Conservation (phyloP, 2,113 vertebrate genomes). For the Athene cunicularia region DNA sequence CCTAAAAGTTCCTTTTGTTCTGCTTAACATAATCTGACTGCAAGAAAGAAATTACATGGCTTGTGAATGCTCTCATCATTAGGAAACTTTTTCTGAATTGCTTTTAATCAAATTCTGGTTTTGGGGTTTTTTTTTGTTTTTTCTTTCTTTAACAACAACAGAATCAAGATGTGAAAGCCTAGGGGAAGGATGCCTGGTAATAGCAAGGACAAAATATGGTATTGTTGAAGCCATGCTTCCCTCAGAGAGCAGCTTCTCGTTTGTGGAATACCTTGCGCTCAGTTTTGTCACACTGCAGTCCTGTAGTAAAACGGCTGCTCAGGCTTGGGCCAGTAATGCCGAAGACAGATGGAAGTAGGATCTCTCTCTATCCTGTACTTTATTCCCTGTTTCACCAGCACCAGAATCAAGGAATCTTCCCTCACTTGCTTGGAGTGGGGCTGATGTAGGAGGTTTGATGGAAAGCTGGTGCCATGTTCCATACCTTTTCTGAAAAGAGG, state of each 20-base stretch:
- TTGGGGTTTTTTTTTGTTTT: background rate
- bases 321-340: background rate
- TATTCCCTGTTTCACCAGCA: background rate
- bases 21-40: background rate
- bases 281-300: background rate
- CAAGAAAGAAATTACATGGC: background rate
- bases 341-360: background rate
- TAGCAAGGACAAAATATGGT: background rate
- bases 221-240: background rate
- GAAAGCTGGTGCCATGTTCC: background rate
- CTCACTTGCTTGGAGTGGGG: background rate
- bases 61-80: background rate
- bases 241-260: background rate
- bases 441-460: background rate
- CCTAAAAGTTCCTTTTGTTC: background rate
- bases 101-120: background rate
- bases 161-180: background rate
- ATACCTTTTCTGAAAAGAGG: background rate
- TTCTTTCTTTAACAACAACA: background rate
- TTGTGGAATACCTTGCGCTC: background rate
- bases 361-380: background rate
- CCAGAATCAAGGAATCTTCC: background rate
- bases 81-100: background rate
- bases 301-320: background rate
- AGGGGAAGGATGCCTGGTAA: background rate